These are phyloP conservation scores for Heliconius nattereri DNA, from an alignment of 1,140 invertebrate genomes.

Conservation along the genomic window DNA sequence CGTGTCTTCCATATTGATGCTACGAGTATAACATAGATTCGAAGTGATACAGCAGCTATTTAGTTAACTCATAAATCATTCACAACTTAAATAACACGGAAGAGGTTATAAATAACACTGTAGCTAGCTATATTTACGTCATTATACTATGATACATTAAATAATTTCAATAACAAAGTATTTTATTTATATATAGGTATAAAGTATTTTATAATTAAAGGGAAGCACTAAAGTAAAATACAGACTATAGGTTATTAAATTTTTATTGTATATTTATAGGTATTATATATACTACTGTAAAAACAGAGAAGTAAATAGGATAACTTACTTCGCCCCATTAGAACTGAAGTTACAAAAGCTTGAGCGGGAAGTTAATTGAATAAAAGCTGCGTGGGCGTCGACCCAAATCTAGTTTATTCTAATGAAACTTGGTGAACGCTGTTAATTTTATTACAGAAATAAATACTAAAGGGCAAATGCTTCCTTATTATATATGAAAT, in stretches of 20 bases:
- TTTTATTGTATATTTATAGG: too few relatives aligned
- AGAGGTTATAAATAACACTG: slow-evolving; percentile 7
- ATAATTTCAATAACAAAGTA: not conserved
- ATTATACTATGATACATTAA: not conserved
- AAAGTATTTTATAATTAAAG: not conserved
- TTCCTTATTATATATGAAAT: not conserved
- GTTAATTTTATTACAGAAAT: not conserved
- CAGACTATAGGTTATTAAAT: not conserved
- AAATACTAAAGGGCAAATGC: not conserved
- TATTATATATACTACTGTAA: not conserved
- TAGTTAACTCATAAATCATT: slow-evolving; percentile 12
- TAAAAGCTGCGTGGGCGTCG: not conserved
- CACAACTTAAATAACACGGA: slow-evolving; percentile 7
- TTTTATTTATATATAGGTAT: not conserved
- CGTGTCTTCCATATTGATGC: slow-evolving; percentile 17
- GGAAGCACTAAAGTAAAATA: not conserved
- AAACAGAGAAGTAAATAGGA: slow-evolving; percentile 4
- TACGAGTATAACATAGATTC: not conserved
- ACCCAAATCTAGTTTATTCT: not conserved
- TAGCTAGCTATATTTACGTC: not conserved
- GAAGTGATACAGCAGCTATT: not conserved
- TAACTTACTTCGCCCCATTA: slow-evolving; percentile 13
- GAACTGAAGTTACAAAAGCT: not conserved
- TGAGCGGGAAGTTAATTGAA: slow-evolving; percentile 12
- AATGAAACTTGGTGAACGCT: not conserved